A percentile compares a stretch with the other conserved stretches of the same genome.
These are phyloP conservation scores for Chaenogobius annularis DNA, from an alignment of 2,113 vertebrate species.

Conservation along the genomic window DNA sequence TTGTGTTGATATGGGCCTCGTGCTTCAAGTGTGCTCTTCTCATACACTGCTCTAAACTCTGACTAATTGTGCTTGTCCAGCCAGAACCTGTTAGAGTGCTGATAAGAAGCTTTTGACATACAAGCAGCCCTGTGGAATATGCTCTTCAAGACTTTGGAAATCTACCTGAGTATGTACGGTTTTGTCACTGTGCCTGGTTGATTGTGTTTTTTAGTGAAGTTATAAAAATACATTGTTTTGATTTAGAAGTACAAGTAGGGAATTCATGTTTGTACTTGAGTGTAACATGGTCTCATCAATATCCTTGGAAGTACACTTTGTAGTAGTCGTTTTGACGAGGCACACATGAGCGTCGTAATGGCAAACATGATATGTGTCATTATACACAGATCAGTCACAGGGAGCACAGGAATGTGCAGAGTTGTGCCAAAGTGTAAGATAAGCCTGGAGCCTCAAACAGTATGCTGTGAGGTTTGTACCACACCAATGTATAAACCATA, in stretches of 20 bases:
- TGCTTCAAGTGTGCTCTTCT: slow-evolving; percentile 61
- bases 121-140: slow-evolving; percentile 15
- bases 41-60: slow-evolving; percentile 62
- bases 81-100: slow-evolving; percentile 69
- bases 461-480: slow-evolving; percentile 12
- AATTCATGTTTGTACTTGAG: no score
- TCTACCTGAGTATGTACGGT: background rate
- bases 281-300: no score
- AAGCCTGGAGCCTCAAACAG: slow-evolving; percentile 28
- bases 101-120: slow-evolving; percentile 77
- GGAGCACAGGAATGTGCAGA: slow-evolving; percentile 43
- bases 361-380: slow-evolving; percentile 34
- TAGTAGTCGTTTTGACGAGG: background rate
- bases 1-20: slow-evolving; percentile 72
- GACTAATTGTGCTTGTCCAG: slow-evolving; percentile 79
- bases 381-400: slow-evolving; percentile 53
- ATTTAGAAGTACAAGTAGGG: no score
- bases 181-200: background rate
- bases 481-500: slow-evolving; percentile 4
- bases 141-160: slow-evolving; percentile 20
- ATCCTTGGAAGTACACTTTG: no score
- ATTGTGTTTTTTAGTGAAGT: no score
- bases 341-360: slow-evolving; percentile 28
- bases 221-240: no score
- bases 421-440: slow-evolving; percentile 26